A percentile compares a stretch with the other conserved stretches of the same genome.
phyloP scores from a whole-genome alignment of 2,888 invertebrate genomes.

The Meloe dianella region DNA sequence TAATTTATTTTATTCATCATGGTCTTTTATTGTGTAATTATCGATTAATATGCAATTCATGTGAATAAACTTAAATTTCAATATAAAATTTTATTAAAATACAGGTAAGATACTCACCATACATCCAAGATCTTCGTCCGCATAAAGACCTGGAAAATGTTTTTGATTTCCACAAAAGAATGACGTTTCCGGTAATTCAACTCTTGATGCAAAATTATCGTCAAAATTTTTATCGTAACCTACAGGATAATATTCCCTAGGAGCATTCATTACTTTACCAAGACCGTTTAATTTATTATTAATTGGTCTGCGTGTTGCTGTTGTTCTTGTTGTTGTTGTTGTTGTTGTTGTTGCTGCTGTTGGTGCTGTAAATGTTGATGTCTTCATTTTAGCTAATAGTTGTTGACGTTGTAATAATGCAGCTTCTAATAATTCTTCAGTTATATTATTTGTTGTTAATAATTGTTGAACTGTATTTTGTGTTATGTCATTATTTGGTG shows the following conservation, averaged over 20 bases:
- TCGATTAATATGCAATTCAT: slow-evolving; percentile 24
- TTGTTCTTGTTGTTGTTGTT: slow-evolving; percentile 54
- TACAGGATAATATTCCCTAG: slow-evolving; percentile 85
- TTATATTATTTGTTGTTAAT: slow-evolving; percentile 74
- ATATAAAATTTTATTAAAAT: slow-evolving; percentile 3
- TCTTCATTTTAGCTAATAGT: slow-evolving; percentile 61
- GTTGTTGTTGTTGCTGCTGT: slow-evolving; percentile 58
- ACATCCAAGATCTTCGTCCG: slow-evolving; percentile 86
- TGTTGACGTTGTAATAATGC: slow-evolving; percentile 76
- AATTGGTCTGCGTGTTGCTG: slow-evolving; percentile 58
- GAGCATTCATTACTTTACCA: slow-evolving; percentile 85
- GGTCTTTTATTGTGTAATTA: slow-evolving; percentile 24
- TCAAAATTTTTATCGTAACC: slow-evolving; percentile 90
- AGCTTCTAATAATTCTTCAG: slow-evolving; percentile 77
- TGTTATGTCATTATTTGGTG: slow-evolving; percentile 44
- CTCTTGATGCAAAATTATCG: slow-evolving; percentile 84
- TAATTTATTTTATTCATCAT: slow-evolving; percentile 17
- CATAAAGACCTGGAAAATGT: slow-evolving; percentile 88
- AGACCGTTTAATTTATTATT: slow-evolving; percentile 52
- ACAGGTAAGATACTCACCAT: slow-evolving; percentile 69
- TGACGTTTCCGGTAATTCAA: slow-evolving; percentile 81
- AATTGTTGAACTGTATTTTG: slow-evolving; percentile 48
- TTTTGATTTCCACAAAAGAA: slow-evolving; percentile 89
- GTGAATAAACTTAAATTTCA: slow-evolving; percentile 24
- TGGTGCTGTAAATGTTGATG: slow-evolving; percentile 48